phyloP scores from a whole-genome alignment of 2,888 invertebrate species.

The Chymomyza procnemis region DNA sequence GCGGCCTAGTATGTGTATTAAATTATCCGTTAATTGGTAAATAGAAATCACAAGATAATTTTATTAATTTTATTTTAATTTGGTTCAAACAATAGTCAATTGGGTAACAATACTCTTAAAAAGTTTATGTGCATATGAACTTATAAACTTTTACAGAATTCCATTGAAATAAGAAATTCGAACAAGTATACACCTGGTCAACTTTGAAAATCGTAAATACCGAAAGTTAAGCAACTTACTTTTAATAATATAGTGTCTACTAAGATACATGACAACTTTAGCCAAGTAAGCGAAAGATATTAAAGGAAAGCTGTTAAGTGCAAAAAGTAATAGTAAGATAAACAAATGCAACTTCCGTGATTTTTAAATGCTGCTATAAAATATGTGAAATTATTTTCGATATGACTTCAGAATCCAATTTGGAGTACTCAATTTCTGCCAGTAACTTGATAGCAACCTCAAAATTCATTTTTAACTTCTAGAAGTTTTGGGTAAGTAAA shows the following conservation, averaged over 20 bases:
- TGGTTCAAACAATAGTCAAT: too few species aligned
- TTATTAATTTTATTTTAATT: too few species aligned
- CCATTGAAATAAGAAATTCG: too few species aligned
- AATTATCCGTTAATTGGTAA: too few species aligned
- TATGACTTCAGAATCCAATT: not conserved
- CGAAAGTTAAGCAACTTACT: constrained; percentile 40
- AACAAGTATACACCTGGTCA: too few species aligned
- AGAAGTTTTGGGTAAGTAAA: constrained; percentile 66
- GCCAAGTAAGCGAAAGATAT: not conserved
- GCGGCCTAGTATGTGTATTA: too few species aligned
- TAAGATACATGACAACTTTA: constrained; percentile 41
- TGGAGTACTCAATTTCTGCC: not conserved
- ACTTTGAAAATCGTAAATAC: too few species aligned
- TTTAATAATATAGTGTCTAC: constrained; percentile 49
- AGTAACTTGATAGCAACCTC: constrained; percentile 22
- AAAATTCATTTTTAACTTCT: constrained; percentile 54
- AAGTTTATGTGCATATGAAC: too few species aligned
- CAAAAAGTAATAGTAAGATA: constrained; percentile 26
- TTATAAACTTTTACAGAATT: not conserved
- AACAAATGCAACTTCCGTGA: constrained; percentile 36
- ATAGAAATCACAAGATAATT: too few species aligned
- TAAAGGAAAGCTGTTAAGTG: not conserved
- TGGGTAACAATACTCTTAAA: too few species aligned
- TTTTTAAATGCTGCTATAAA: constrained; percentile 48
- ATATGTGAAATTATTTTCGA: constrained; percentile 48